Evolutionary conservation across 1,140 invertebrate genomes (phyloP), one percentile per base, ranked within the genome.

Genomic region (Caenorhabditis inopinata): DNA sequence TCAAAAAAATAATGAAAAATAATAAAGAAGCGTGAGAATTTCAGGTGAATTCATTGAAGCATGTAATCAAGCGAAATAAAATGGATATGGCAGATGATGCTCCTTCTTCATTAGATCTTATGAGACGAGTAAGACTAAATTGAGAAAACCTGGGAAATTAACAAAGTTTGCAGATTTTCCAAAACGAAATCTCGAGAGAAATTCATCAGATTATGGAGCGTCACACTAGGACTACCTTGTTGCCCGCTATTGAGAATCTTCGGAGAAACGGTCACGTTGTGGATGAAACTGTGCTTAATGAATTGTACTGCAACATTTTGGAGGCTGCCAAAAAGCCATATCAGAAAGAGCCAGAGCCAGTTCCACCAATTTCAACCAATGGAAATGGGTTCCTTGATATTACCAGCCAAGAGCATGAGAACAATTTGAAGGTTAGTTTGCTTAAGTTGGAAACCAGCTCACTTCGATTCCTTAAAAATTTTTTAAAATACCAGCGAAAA

Each of bases 231-330:
- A 84, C 84, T 11, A 86, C 86, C 1, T 86, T 87, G 45, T 76
- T 85, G 12, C 86, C 86, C 11, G 86, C 86, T 6, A 86, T 87
- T 48, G 86, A 87, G 62, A 87, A 87, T 80, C 47, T 87, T n/a
- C 76, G 78, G 21, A 53, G 83, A 23, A 88, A 88, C 27, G 86
- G 86, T 12, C 82, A 85, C 79, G 86, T 85, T 25, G 81, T 86
- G 16, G 47, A 58, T 23, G 80, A 85, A 58, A 18, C 51, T 2
- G 83, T 86, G 14, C 76, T 88, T 16, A 82, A 82, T 58, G 77
- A 78, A 35, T 53, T 87, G 46, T 88, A 82, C 53, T 58, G 82
- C 18, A 75, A 79, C 42, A 87, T 88, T 62, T 76, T 88, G 35
- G 84, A 87, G 38, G 85, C 85, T 14, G 85, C 85, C 21, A 88